Base-by-base conservation (phyloP, 2,113 vertebrate species). In the Rhegmatorhina hoffmannsi region DNA sequence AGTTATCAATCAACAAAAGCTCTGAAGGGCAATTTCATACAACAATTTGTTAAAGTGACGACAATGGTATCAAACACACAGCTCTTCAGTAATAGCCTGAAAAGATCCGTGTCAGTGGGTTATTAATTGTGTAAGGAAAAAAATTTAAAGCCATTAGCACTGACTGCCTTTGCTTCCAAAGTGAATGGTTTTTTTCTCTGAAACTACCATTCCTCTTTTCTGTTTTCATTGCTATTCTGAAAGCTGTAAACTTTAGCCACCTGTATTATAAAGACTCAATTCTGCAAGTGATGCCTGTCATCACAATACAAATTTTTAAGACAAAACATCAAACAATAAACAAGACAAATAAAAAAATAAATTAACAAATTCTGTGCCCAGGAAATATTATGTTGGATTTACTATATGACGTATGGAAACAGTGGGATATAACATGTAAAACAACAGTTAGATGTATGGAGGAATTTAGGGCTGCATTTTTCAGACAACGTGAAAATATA, bases 1-100 rank as follows among this genome's bases (percentile, higher is more conserved):
- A 82, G 90, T 87, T 96, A 95, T 97, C 93, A 92, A 92, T 97
- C 96, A 97, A 44, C 53, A 53, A 68, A 87, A 89, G 60, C 80
- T 80, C 96, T 93, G 85, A 96, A 95, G 63, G 82, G 90, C 73
- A 72, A 49, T 95, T 96, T 95, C 86, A 93, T 92, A 47, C 60
- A 84, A 69, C 90, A 78, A 95, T 95, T 95, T 95, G 93, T 96
- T 93, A 95, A 92, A 95, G 80, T 88, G 84, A 91, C 5, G 1
- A 92, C 90, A 79, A 28, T 26, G 69, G 80, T 80, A 91, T 90
- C 88, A 94, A 94, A 95, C 53, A 84, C n/a, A 55, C 68, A 81
- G 69, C 21, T 96, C 93, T 94, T 83, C 95, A 78, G 64, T 95
- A 95, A 94, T 44, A 92, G 90, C 93, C 90, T 2, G 7, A 87